These are phyloP conservation scores for Globia sparganii DNA, from an alignment of 2,888 invertebrate species.

Conservation along the genomic window DNA sequence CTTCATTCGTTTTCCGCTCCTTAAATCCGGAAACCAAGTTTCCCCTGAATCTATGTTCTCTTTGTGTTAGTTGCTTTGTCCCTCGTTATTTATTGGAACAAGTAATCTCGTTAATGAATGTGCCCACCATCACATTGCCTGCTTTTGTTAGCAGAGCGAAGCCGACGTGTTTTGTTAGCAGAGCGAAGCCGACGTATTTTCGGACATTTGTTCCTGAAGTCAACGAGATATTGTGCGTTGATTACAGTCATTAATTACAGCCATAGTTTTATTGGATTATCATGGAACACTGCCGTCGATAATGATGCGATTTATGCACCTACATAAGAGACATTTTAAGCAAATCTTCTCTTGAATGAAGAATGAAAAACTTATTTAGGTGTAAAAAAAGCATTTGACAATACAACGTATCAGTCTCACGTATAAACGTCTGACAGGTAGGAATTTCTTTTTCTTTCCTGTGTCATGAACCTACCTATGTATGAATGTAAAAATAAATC, in stretches of 20 bases:
- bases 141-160: conserved; percentile 4
- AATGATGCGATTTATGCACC: not conserved
- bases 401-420: too few species aligned
- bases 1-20: conserved; percentile 45
- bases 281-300: not conserved
- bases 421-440: not conserved
- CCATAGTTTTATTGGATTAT: conserved; percentile 5
- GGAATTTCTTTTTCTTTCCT: not conserved
- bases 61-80: conserved; percentile 52
- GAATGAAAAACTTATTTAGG: not conserved
- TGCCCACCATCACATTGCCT: conserved; percentile 25
- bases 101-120: conserved; percentile 62
- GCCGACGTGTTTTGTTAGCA: conserved; percentile 30
- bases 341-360: not conserved
- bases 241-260: not conserved
- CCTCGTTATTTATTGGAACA: conserved; percentile 59
- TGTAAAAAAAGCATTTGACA: not conserved
- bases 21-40: conserved; percentile 61
- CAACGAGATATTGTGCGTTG: conserved; percentile 14
- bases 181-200: conserved; percentile 17
- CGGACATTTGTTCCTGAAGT: conserved; percentile 26
- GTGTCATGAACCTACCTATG: not conserved
- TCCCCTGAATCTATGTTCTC: conserved; percentile 45
- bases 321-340: not conserved
- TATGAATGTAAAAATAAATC: not conserved